Conservation (phyloP, 1,140 invertebrate species). For the Drosophila pallidifrons region DNA sequence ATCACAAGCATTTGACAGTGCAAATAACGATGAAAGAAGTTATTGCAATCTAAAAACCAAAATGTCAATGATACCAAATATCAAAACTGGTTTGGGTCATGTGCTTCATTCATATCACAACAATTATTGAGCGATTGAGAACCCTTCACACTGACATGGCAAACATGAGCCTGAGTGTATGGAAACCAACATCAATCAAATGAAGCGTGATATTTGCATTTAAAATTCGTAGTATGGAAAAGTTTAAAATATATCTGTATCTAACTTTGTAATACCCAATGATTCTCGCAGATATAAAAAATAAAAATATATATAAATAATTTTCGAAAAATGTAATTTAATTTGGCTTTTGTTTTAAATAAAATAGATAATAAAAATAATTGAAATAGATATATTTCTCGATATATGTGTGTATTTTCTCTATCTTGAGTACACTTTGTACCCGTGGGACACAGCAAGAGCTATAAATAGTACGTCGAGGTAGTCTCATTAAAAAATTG, state of each 20-base stretch:
- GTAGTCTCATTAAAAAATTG: conserved; percentile 24
- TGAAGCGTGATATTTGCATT: conserved; percentile 61
- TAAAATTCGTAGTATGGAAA: conserved; percentile 21
- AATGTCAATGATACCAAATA: conserved; percentile 59
- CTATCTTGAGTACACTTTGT: conserved; percentile 1
- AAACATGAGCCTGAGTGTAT: conserved; percentile 30
- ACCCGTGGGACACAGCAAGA: not conserved
- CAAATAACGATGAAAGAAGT: conserved; percentile 25
- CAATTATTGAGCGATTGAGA: conserved; percentile 25
- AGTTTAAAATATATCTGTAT: not conserved
- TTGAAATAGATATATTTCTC: not conserved
- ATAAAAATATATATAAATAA: not conserved
- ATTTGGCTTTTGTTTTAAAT: too few species aligned
- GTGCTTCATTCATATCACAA: conserved; percentile 58
- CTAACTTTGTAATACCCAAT: not conserved
- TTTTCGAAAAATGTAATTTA: not conserved
- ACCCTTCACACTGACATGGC: conserved; percentile 41
- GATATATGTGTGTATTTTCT: not conserved
- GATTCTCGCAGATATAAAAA: not conserved
- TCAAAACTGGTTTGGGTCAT: conserved; percentile 60
- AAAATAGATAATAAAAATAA: not conserved
- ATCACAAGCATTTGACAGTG: conserved; percentile 52
- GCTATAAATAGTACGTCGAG: conserved; percentile 29
- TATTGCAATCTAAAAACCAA: conserved; percentile 55
- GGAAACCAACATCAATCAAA: conserved; percentile 63